Percentiles rank a stretch among this genome's conserved stretches.
phyloP scores from a whole-genome alignment of 30 jellyfish, hydroid and myxozoan species.

The Nemopilema nomurai region DNA sequence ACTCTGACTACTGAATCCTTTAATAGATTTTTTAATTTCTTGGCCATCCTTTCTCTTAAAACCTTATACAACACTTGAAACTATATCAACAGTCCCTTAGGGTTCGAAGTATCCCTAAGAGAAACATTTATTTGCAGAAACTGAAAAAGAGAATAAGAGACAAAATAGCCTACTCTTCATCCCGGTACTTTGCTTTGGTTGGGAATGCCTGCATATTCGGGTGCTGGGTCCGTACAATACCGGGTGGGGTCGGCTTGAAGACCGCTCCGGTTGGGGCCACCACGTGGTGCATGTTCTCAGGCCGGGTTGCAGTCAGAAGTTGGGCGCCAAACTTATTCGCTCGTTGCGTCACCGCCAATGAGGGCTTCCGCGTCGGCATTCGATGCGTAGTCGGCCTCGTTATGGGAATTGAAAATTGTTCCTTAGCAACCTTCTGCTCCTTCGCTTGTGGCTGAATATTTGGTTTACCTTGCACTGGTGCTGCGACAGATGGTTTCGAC shows the following conservation, averaged over 20 bases:
- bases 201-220: slow-evolving; percentile 25
- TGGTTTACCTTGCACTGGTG: not conserved
- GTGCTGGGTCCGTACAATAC: not conserved
- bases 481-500: not conserved
- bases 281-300: slow-evolving; percentile 44
- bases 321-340: slow-evolving; percentile 14
- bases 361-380: slow-evolving; percentile 35
- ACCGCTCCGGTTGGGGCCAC: slow-evolving; percentile 14
- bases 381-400: not conserved
- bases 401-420: not conserved
- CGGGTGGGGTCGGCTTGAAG: slow-evolving; percentile 33
- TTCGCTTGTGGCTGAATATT: not conserved
- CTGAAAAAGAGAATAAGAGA: not conserved
- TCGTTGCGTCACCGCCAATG: slow-evolving; percentile 1
- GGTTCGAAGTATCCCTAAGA: not conserved
- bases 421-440: not conserved
- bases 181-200: slow-evolving; percentile 31
- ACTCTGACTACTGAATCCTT: no score
- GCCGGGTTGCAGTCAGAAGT: slow-evolving; percentile 40
- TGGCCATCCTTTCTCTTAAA: not conserved
- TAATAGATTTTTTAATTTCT: no score
- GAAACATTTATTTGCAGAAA: not conserved
- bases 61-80: not conserved
- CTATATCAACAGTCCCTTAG: no score
- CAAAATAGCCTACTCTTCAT: slow-evolving; percentile 42